These are phyloP conservation scores for Carassius gibelio DNA, from an alignment of 2,113 vertebrate genomes.

Conservation along the genomic window DNA sequence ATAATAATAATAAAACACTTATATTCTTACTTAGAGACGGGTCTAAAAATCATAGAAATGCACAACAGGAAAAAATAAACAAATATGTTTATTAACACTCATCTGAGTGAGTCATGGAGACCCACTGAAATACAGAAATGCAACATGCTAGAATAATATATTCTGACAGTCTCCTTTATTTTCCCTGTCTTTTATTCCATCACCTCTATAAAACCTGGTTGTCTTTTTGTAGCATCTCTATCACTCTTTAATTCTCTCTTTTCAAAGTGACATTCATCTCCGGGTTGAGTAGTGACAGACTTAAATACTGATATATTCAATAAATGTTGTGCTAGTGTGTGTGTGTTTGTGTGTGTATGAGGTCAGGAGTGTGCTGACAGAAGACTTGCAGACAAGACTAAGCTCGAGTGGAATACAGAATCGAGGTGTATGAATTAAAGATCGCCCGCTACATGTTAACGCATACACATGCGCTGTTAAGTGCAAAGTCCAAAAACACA, in stretches of 20 bases:
- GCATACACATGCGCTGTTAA: constrained; percentile 11
- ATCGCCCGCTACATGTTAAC: constrained; percentile 48
- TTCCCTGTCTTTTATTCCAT: constrained; percentile 6
- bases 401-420: constrained; percentile 62
- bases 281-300: neutral
- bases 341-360: neutral
- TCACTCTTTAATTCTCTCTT: neutral
- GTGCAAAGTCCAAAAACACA: constrained; percentile 1
- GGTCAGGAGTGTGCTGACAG: constrained; percentile 53
- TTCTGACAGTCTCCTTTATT: constrained; percentile 17
- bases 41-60: neutral
- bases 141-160: constrained; percentile 10
- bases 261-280: constrained; percentile 41
- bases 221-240: constrained; percentile 9
- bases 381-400: constrained; percentile 56
- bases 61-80: constrained; percentile 21
- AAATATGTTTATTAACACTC: constrained; percentile 7
- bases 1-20: neutral
- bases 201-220: neutral
- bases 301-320: constrained; percentile 8
- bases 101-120: neutral
- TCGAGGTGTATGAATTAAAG: constrained; percentile 60
- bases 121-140: constrained; percentile 20
- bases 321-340: neutral
- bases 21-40: neutral